Percentiles rank a stretch among this genome's conserved stretches.
phyloP scores from a whole-genome alignment of 2,797 vertebrate species.

The Amphiprion clarkii region DNA sequence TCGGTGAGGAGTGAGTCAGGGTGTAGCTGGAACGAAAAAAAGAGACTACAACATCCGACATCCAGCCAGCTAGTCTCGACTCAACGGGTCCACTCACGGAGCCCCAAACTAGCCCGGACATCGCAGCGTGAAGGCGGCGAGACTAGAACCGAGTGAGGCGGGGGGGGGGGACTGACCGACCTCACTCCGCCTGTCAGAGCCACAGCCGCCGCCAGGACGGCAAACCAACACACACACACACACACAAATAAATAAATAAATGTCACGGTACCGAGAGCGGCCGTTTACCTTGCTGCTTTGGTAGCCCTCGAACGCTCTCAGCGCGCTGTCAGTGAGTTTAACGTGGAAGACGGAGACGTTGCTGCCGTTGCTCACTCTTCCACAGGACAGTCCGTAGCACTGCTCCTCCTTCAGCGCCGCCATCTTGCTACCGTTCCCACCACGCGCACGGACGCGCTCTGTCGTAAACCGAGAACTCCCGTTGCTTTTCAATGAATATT shows the following conservation, averaged over 20 bases:
- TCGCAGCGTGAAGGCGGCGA: constrained; percentile 46
- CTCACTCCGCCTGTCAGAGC: constrained; percentile 73
- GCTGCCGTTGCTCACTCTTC: constrained; percentile 93
- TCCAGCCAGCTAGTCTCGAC: background rate
- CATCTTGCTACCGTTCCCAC: constrained; percentile 95
- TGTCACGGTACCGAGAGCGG: constrained; percentile 24
- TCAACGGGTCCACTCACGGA: constrained; percentile 25
- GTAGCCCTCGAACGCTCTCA: constrained; percentile 94
- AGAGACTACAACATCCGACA: background rate
- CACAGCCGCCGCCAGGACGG: constrained; percentile 20
- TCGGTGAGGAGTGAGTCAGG: constrained; percentile 25
- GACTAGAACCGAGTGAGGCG: constrained; percentile 1
- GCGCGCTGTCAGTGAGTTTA: constrained; percentile 96
- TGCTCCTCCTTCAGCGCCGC: constrained; percentile 98
- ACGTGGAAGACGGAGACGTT: constrained; percentile 96
- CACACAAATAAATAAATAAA: constrained; percentile 4
- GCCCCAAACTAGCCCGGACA: constrained; percentile 11
- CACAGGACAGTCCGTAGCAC: constrained; percentile 98
- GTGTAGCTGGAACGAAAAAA: constrained; percentile 17
- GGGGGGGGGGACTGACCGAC: constrained; percentile 44
- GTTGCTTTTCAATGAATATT: constrained; percentile 85
- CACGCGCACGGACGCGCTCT: constrained; percentile 80
- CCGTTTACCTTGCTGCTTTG: constrained; percentile 90
- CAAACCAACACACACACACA: background rate
- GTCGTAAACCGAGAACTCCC: constrained; percentile 81